phyloP scores from a whole-genome alignment of 2,797 vertebrate species.

The Takifugu ocellatus region DNA sequence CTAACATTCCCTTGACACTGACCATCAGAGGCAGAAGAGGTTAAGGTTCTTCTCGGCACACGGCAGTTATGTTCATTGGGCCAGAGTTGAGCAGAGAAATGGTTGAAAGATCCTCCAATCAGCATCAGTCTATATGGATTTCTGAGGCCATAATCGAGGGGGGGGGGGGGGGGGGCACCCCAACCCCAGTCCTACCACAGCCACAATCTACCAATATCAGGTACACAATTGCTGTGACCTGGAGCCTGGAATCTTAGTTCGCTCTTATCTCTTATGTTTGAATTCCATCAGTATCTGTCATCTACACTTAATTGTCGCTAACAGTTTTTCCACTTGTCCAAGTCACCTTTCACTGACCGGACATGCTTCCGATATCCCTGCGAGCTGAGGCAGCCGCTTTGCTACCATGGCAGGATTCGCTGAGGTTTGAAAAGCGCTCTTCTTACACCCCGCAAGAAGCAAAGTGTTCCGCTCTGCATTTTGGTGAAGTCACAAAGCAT shows the following conservation, averaged over 20 bases:
- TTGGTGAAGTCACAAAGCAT: constrained; percentile 23
- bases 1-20: constrained; percentile 52
- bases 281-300: constrained; percentile 18
- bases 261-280: neutral
- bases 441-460: constrained; percentile 31
- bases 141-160: neutral
- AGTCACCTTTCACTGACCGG: constrained; percentile 57
- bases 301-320: constrained; percentile 37
- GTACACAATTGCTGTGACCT: too few species aligned
- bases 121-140: constrained; percentile 5
- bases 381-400: constrained; percentile 32
- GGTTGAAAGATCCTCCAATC: constrained; percentile 12
- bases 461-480: constrained; percentile 17
- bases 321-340: constrained; percentile 51
- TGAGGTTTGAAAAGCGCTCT: constrained; percentile 40
- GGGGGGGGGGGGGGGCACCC: too few species aligned
- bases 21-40: constrained; percentile 32
- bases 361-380: constrained; percentile 56
- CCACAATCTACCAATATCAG: too few species aligned
- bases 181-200: constrained; percentile 5
- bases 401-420: constrained; percentile 29
- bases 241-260: too few species aligned
- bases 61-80: constrained; percentile 29
- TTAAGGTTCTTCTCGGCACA: constrained; percentile 11
- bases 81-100: constrained; percentile 9